phyloP scores from a whole-genome alignment of 2,113 vertebrate genomes.

The Myotis brandtii region DNA sequence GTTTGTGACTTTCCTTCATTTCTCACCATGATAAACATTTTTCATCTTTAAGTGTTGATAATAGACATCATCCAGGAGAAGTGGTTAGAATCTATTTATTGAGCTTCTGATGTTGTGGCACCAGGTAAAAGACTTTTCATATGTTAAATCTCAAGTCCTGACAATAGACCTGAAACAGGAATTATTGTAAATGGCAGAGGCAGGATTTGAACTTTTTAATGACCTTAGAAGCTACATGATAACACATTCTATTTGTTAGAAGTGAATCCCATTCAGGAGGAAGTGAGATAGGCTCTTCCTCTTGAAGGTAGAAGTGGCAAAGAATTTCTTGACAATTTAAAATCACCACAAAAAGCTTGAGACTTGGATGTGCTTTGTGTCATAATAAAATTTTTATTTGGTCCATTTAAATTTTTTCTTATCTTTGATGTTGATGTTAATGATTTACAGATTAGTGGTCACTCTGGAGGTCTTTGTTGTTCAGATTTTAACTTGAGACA shows the following conservation, averaged over 20 bases:
- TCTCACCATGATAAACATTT: constrained; percentile 2
- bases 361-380: constrained; percentile 35
- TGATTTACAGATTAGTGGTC: not conserved
- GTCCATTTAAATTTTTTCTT: not conserved
- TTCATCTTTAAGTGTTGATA: constrained; percentile 54
- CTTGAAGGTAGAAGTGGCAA: not conserved
- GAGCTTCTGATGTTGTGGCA: not conserved
- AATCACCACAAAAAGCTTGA: not conserved
- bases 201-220: not conserved
- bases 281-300: not conserved
- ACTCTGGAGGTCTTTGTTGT: not conserved
- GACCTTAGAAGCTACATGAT: not conserved
- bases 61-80: not conserved
- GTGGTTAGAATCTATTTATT: not conserved
- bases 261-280: not conserved
- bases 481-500: not conserved
- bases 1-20: not conserved
- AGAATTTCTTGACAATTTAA: constrained; percentile 11
- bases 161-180: not conserved
- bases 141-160: not conserved
- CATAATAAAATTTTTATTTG: constrained; percentile 12
- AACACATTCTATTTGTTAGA: not conserved
- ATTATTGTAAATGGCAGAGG: not conserved
- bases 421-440: not conserved
- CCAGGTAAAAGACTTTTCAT: not conserved